Base-by-base conservation (phyloP, 2,113 vertebrate species). In the Butorides virescens region DNA sequence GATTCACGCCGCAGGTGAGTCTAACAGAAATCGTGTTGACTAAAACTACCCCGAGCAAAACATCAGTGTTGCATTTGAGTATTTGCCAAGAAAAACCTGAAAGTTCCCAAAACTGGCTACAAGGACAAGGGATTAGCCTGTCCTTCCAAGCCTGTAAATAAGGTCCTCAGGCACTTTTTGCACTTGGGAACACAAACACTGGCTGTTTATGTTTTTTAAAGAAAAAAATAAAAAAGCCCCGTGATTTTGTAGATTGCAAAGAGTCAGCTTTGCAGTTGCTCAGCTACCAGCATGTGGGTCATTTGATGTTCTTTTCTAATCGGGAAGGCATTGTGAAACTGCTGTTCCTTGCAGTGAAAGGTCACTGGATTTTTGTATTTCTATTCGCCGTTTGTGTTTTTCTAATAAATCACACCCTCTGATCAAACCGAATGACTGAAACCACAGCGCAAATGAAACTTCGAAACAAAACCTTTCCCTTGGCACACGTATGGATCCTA, bases 61-160 rank as follows among this genome's bases (percentile, higher is more conserved):
- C 73, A 95, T 94, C 82, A 58, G 15, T 92, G 82, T 95, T 96
- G 94, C 93, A 93, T 97, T 97, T 98, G 97, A 95, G 58, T 90
- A 72, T 95, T 95, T 93, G 97, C 96, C 98, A 98, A 97, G 94
- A 95, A 98, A 97, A 97, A 95, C 86, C 86, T 92, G 70, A 94
- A 76, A 70, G 88, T 96, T 86, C 79, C 91, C 94, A 55, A 75
- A 93, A 84, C 86, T 90, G 78, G 82, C 96, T 94, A 67, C 88
- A 73, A 88, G 94, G 93, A 79, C 85, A 92, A 96, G 97, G 93
- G 81, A 95, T 95, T 97, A 94, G 94, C 92, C 95, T 98, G 92
- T 93, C 91, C 94, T 97, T 93, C 92, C 93, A 81, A 67, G 86
- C 85, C 95, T 59, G 94, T 90, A 94, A 98, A 96, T 96, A 97